A percentile compares a stretch with the other conserved stretches of the same genome.
Conservation (phyloP, 2,113 vertebrate species). For the Muntiacus muntjak region DNA sequence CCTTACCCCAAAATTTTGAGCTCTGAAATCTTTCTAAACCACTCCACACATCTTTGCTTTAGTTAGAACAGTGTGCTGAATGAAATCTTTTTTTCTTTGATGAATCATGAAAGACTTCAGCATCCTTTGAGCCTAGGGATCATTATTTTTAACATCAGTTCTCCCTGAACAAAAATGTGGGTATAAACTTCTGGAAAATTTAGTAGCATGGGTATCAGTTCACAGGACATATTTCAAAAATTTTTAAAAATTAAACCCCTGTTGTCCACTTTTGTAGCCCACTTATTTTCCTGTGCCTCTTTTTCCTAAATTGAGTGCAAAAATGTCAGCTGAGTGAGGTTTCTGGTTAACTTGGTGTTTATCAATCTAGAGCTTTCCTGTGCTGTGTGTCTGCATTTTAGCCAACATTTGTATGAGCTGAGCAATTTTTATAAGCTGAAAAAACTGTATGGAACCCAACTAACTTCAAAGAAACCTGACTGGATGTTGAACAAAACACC, state of each 20-base stretch:
- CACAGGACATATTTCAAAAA: neutral
- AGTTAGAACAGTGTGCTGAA: constrained; percentile 13
- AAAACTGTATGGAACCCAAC: constrained; percentile 42
- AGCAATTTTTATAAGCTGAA: constrained; percentile 47
- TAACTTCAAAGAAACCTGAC: constrained; percentile 52
- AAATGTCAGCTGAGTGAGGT: neutral
- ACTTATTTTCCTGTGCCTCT: neutral
- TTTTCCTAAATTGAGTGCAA: neutral
- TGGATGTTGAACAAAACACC: constrained; percentile 48
- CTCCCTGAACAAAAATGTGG: constrained; percentile 4
- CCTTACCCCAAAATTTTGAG: neutral
- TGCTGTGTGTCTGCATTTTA: neutral
- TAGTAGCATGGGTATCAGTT: neutral
- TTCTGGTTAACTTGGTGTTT: neutral
- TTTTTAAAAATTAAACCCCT: neutral
- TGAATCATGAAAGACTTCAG: constrained; percentile 47
- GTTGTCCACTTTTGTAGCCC: neutral
- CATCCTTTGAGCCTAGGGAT: neutral
- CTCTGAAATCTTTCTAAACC: neutral
- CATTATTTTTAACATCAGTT: constrained; percentile 43
- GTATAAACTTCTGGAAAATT: constrained; percentile 7
- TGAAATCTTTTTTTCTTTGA: constrained; percentile 43
- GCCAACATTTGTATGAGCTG: neutral
- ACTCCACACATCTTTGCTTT: neutral
- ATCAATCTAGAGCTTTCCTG: neutral